Evolutionary conservation across 2,888 invertebrate genomes (phyloP), one percentile per base, ranked within the genome.

Genomic region (Thymelicus sylvestris): DNA sequence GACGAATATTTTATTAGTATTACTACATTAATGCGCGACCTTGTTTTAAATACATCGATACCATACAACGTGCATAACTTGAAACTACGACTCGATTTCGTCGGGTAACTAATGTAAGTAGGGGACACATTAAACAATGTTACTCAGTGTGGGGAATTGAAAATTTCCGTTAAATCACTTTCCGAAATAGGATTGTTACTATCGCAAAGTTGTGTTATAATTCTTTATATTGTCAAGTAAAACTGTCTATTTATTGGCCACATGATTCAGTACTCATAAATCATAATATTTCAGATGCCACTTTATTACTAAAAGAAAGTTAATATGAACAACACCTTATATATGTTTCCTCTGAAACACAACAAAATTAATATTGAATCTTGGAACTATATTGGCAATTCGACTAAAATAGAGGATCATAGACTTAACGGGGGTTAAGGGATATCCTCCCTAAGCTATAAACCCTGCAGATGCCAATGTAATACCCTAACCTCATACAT

Each of bases 371-470:
- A 68, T 66, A 74, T 74, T 78, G 77, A 81, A 80, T 79, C 70
- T 81, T 78, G 55, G 80, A 81, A 85, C 81, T 82, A 80, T 72
- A 83, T 82, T 79, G 80, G 72, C 73, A 81, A 83, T 83, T 81
- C 78, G 80, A 81, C 72, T 81, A 79, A 81, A 83, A 85, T 81
- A 77, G 83, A 81, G 81, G 77, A 78, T 79, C 79, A 79, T 76
- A 77, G 72, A 77, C 74, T 72, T 78, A 77, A 80, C 75, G 74
- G 80, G 77, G 78, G 75, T 80, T 75, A 81, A 55, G 81, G 83
- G 78, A 81, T 80, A 82, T 81, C 81, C 83, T 77, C 81, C 84
- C 85, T 83, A 76, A 77, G 77, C 78, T 75, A 79, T 81, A 83
- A 66, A 81, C 83, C 82, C 81, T 81, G 75, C 79, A 80, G 81